phyloP scores from a whole-genome alignment of 2,888 invertebrate species.

The Eumerus sabulonum region DNA sequence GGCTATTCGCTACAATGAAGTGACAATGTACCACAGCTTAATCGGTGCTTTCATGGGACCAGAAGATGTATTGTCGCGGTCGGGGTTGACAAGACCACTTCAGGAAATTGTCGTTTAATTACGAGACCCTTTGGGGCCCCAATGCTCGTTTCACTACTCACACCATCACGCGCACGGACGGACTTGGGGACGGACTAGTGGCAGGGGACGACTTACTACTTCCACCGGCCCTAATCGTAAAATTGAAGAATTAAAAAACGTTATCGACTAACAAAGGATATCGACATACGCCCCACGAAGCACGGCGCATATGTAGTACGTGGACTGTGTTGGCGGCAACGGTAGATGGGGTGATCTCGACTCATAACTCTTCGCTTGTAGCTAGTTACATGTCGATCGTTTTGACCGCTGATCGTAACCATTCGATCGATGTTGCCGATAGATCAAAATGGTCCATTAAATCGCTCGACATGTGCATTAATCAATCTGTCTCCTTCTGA shows the following conservation, averaged over 20 bases:
- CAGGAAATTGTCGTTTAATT: slow-evolving; percentile 35
- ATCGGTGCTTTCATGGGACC: slow-evolving; percentile 36
- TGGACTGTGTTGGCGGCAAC: slow-evolving; percentile 1
- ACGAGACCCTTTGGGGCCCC: too few species aligned
- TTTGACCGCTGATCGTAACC: background rate
- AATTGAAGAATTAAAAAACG: slow-evolving; percentile 40
- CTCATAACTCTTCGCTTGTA: background rate
- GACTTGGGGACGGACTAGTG: background rate
- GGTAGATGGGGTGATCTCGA: slow-evolving; percentile 8
- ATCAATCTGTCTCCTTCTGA: slow-evolving; percentile 35
- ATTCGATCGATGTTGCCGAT: slow-evolving; percentile 22
- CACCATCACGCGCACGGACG: background rate
- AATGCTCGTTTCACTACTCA: slow-evolving; percentile 13
- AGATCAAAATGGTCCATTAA: slow-evolving; percentile 56
- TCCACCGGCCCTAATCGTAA: slow-evolving; percentile 16
- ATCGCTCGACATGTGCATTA: slow-evolving; percentile 50
- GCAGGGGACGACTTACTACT: background rate
- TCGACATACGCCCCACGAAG: slow-evolving; percentile 35
- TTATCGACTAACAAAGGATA: slow-evolving; percentile 35
- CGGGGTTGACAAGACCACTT: too few species aligned
- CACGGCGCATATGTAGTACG: background rate
- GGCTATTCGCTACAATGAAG: slow-evolving; percentile 51
- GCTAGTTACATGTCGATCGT: too few species aligned
- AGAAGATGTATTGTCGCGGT: too few species aligned
- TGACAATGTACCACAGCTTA: slow-evolving; percentile 58